Base-by-base conservation (phyloP, 2,797 vertebrate species). In the Esox lucius region DNA sequence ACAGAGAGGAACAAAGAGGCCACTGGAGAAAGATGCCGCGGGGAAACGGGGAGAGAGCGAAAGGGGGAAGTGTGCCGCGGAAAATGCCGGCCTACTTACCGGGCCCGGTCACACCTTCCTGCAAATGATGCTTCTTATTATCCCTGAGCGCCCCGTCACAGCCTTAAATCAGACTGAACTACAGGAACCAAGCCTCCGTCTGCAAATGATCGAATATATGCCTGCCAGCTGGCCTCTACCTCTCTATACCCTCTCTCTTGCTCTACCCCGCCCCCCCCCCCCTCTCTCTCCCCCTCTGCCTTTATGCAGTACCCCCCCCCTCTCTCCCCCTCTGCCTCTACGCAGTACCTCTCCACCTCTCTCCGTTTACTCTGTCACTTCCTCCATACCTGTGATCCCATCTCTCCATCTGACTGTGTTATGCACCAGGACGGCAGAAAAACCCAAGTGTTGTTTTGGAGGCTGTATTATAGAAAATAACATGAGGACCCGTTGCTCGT, bases 111-210 rank as follows among this genome's bases (percentile, higher is more conserved):
- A 91, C 91, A 92, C 84, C 86, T 85, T 82, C 77, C 85, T 81
- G 84, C 85, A 91, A 89, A 92, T 93, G 85, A 92, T 78, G 76
- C 80, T 82, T 87, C 89, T 91, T 92, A 93, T 91, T 92, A 90
- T 87, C 85, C 87, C 76, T 84, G 81, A 87, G 87, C 28, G 85
- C 78, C 81, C 22, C n/a, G 82, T 83, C 85, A 80, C 78, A 79
- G 78, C 85, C 88, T 90, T 90, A 88, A 90, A 89, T 89, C 86
- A 86, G 84, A 81, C 80, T 90, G 92, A 91, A 89, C 90, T 86
- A 88, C 82, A 77, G 53, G 53, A 56, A 8, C 53, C n/a, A 19
- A 56, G 19, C 53, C 53, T 56, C n/a, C 6, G 6, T 53, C 53
- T 56, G n/a, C n/a, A 56, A n/a, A n/a, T 56, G n/a, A 56, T 53